Base-by-base conservation (phyloP, 2,888 invertebrate genomes). In the Temnothorax unifasciatus region DNA sequence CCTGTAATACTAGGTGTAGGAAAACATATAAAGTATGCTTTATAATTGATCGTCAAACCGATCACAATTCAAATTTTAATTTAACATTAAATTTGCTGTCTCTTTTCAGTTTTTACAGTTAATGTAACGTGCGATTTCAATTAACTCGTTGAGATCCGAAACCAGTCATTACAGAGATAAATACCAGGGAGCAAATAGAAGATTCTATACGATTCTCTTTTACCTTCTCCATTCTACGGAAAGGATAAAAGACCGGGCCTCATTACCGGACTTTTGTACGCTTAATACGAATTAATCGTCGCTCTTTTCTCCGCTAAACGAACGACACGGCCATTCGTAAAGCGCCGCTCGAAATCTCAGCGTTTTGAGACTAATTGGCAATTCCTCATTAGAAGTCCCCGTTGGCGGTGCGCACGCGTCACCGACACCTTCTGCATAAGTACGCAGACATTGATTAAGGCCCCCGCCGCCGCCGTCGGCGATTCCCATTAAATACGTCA, bases 361-460 rank as follows among this genome's bases (percentile, higher is more conserved):
- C 63, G 44, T 82, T 69, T 83, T 76, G 77, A 74, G 54, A 68
- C 83, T 89, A 89, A 89, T 89, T 86, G 89, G 89, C 87, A 88
- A 87, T 89, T 89, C 88, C 89, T 88, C 88, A 88, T 89, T 89
- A 89, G 85, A 89, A 87, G 88, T 88, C 83, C 86, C 86, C 84
- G 66, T 54, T 52, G 34, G 57, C 63, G 73, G 69, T 66, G 52
- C 85, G 86, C 74, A 54, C 84, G 63, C 89, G 86, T 89, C 85
- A 77, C 83, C 71, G 82, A 54, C 76, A 66, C 63, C 83, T 79
- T 74, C 66, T 83, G 81, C 81, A 74, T 84, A 88, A 89, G 86
- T 89, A 85, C 84, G 41, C 87, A 89, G 89, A 88, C 90, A 89
- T 90, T 90, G 90, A 90, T 90, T 90, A 90, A 90, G 84, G 75